Base-by-base conservation (phyloP, 2,797 vertebrate species). In the Trichosurus vulpecula region DNA sequence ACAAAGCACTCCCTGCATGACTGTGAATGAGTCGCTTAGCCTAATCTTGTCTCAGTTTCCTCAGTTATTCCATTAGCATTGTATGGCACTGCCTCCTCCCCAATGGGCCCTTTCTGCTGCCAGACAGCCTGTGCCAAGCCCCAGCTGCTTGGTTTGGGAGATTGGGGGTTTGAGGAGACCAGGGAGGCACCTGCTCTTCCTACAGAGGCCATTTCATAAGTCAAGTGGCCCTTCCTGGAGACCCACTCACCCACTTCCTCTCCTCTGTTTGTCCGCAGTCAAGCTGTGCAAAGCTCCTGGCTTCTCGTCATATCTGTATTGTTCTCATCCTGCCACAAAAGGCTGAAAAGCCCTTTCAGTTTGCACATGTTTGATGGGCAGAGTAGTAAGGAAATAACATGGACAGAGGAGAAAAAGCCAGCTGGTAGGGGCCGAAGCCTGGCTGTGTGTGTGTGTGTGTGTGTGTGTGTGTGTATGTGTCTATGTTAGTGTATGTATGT, bases 361-460 rank as follows among this genome's bases (percentile, higher is more conserved):
- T 41, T 58, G n/a, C 19, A 54, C 89, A 27, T 53, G 89, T 93
- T 96, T 91, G 95, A 91, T 92, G 74, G 95, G 22, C 41, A 91
- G 93, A 96, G 81, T 55, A 81, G 90, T 93, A 57, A 95, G 96
- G 97, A 97, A 97, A 57, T 95, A 93, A 94, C 93, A 57, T 61
- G 66, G 93, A 96, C 92, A 91, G n/a, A 55, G 90, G 90, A 93
- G 96, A 93, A 96, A 91, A 92, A 94, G 51, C 47, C 96, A 96
- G 94, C 92, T 93, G 92, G 55, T 41, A 55, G 95, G 27, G 74
- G 92, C 2, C 51, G 57, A 92, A 58, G 89, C 54, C 53, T 1
- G 90, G 92, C 93, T 94, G 93, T 94, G 54, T 54, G n/a, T 13
- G n/a, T 22, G 61, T 22, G 61, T 16, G 2, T 66, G 61, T 16